These are phyloP conservation scores for Mobula birostris DNA, from an alignment of 2,113 vertebrate species.

Conservation along the genomic window DNA sequence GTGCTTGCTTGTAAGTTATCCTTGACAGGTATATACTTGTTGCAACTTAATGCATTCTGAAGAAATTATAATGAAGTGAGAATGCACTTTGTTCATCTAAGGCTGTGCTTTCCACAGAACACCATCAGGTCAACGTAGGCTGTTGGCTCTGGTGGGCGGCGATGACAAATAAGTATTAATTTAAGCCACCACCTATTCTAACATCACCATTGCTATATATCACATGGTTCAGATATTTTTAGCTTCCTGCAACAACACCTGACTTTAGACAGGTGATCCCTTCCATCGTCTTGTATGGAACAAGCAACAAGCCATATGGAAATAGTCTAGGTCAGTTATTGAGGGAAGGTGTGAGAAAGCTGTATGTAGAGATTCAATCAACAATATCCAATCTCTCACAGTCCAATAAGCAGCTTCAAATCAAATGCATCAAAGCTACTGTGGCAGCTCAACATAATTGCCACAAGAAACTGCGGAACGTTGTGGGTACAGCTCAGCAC, in stretches of 20 bases:
- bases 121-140: not conserved
- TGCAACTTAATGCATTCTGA: too few species aligned
- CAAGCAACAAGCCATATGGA: not conserved
- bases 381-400: too few species aligned
- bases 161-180: not conserved
- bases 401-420: too few species aligned
- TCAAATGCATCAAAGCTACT: too few species aligned
- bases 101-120: not conserved
- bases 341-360: not conserved
- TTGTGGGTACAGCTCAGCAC: too few species aligned
- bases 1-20: too few species aligned
- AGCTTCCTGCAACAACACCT: not conserved
- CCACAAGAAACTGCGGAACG: too few species aligned
- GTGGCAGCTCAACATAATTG: too few species aligned
- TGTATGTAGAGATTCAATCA: not conserved
- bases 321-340: too few species aligned
- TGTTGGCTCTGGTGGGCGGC: not conserved
- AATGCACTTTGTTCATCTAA: too few species aligned
- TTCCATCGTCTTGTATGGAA: accelerated
- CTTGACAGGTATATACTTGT: too few species aligned
- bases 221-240: not conserved
- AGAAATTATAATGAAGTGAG: too few species aligned
- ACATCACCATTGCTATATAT: not conserved
- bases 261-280: not conserved
- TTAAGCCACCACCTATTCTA: not conserved